Base-by-base conservation (phyloP, 1,140 invertebrate species). In the Drosophila saltans region DNA sequence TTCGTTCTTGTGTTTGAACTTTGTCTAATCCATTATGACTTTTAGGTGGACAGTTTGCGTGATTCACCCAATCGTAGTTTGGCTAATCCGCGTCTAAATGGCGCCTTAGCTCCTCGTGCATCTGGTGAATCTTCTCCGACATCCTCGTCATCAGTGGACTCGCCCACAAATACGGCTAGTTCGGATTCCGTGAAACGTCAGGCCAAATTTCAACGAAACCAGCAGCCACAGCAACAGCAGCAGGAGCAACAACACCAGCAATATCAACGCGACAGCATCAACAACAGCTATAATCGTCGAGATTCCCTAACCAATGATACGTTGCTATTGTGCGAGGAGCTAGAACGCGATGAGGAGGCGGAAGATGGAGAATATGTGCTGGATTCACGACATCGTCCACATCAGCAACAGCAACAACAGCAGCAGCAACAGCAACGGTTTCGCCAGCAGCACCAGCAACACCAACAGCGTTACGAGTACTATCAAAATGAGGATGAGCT, bases 81-180 rank as follows among this genome's bases (percentile, higher is more conserved):
- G 45, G 69, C 52, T 2, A 83, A 77, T 67, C 52, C 80, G 6
- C 74, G 91, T 10, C 68, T 83, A 16, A 92, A 92, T 69, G 91
- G 91, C 36, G 91, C 85, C 6, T 62, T 92, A 30, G 92, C 94
- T 92, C 89, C 93, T 90, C 78, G 93, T 92, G 92, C 94, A 92
- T 85, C 92, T 74, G 74, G 91, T 65, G 80, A 93, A 91, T 92
- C 93, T 77, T 80, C 91, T 68, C 90, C 92, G 75, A 88, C 92
- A 60, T 86, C 93, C 79, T 82, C 93, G 78, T 73, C 93, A 91
- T 92, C 94, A 93, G 90, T 91, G 30, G 90, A 91, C 62, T 92
- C 89, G 24, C 90, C 91, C 7, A 90, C 85, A 24, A 89, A 89
- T 62, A 90, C 86, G 36, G 80, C 45, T 26, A 92, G 82, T 9